phyloP scores from a whole-genome alignment of 1,140 invertebrate species.

The Papilio dardanus region DNA sequence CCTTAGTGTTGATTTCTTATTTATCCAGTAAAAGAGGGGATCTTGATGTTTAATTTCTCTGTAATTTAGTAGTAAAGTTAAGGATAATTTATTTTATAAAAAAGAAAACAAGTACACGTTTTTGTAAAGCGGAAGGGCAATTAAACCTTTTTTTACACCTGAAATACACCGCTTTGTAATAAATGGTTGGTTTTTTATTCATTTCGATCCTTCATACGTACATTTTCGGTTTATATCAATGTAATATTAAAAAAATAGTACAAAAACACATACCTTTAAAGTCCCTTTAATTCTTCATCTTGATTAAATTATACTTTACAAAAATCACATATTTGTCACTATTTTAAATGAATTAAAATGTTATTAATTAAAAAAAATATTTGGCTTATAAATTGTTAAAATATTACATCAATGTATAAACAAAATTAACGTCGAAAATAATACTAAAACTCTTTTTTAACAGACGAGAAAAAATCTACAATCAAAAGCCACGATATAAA shows the following conservation, averaged over 20 bases:
- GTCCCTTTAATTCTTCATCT: no score
- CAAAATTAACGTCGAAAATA: no score
- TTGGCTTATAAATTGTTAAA: background rate
- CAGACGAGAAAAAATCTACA: background rate
- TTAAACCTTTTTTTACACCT: background rate
- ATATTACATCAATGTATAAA: background rate
- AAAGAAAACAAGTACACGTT: background rate
- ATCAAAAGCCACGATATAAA: no score
- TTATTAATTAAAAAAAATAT: background rate
- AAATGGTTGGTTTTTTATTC: no score
- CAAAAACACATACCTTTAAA: background rate
- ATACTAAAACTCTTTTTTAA: background rate
- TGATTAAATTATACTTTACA: no score
- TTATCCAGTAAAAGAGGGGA: no score
- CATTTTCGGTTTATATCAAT: no score
- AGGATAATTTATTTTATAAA: no score
- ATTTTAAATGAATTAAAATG: background rate
- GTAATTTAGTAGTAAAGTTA: background rate
- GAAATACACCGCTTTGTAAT: background rate
- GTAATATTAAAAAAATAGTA: background rate
- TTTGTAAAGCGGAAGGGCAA: background rate
- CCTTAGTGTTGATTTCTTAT: no score
- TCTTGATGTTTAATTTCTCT: no score
- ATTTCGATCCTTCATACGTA: background rate
- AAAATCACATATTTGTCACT: background rate